Base-by-base conservation (phyloP, 2,797 vertebrate species). In the Mastacembelus armatus region DNA sequence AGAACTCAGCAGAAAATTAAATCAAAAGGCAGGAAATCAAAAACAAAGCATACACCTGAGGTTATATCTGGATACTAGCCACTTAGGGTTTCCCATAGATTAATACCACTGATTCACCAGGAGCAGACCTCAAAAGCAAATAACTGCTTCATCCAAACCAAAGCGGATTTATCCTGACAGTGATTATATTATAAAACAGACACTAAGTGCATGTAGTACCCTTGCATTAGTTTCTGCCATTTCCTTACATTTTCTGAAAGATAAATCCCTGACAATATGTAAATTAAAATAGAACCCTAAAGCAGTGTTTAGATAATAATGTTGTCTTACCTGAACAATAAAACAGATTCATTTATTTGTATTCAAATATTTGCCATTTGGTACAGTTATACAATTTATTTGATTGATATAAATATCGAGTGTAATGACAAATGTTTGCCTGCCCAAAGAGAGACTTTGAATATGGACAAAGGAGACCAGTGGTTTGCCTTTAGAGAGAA, bases 191-290 rank as follows among this genome's bases (percentile, higher is more conserved):
- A 2, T 4, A 22, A 18, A 59, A 73, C 21, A 67, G n/a, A 51
- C 24, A 71, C 35, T 8, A 30, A 8, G 2, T 21, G 9, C 30
- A 40, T 33, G 2, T 2, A 45, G 39, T 15, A 55, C 5, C 24
- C 27, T 43, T 44, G 45, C n/a, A 50, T 57, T 64, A 49, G 24
- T 77, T 67, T 62, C 54, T 60, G 4, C 30, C 21, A 50, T 48
- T 40, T 16, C 3, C 35, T 49, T 5, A 0, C 0, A 1, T 58
- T 39, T 24, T 39, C 1, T 36, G 29, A 4, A 43, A 45, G 10
- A 57, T 40, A 36, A 21, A 63, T 24, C 18, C 10, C 10, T 19
- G 0, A 16, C 3, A 14, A 45, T n/a, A n/a, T n/a, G n/a, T n/a
- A n/a, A n/a, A n/a, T n/a, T n/a, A n/a, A n/a, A n/a, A n/a, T n/a